phyloP scores from a whole-genome alignment of 2,113 vertebrate genomes.

The Fulica atra region DNA sequence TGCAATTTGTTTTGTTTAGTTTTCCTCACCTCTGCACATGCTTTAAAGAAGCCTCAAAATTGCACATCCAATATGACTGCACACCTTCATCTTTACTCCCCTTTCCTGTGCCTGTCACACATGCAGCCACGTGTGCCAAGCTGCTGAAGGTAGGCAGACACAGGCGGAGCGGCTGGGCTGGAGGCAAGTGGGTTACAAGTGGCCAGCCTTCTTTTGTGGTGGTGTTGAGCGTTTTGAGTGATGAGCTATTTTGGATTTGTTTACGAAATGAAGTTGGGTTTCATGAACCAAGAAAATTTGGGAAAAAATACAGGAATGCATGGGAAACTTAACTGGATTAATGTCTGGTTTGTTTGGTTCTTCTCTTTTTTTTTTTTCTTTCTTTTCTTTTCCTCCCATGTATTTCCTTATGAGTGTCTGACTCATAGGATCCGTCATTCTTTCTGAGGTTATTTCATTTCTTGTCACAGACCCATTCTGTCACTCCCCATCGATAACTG shows the following conservation, averaged over 20 bases:
- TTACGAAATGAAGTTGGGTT: not conserved
- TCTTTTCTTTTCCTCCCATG: not conserved
- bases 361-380: accelerated
- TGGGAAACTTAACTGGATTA: not conserved
- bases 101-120: accelerated
- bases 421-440: not conserved
- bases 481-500: not conserved
- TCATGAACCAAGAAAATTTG: not conserved
- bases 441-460: not conserved
- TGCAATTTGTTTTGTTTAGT: not conserved
- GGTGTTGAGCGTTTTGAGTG: not conserved
- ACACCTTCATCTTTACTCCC: not conserved
- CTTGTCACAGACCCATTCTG: accelerated
- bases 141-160: not conserved
- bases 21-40: not conserved
- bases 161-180: not conserved
- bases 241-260: not conserved
- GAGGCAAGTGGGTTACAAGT: not conserved
- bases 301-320: not conserved
- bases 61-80: accelerated
- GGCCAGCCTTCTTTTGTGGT: accelerated
- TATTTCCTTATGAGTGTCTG: not conserved
- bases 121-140: accelerated
- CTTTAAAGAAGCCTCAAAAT: not conserved
- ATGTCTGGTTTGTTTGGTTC: no score